phyloP scores from a whole-genome alignment of 2,888 invertebrate genomes.

The Kryphioiulus occultus region DNA sequence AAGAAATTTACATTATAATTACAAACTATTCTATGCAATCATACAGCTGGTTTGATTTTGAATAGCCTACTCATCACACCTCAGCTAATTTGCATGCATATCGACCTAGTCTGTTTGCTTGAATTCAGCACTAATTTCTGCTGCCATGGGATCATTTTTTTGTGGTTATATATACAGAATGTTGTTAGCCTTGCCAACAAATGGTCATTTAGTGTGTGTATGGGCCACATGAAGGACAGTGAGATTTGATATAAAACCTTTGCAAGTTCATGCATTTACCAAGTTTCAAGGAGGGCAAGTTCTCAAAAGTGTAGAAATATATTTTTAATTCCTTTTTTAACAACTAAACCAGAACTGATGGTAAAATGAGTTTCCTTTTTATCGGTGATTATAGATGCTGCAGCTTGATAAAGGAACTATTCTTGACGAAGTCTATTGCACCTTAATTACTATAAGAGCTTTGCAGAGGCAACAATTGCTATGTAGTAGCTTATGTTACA shows the following conservation, averaged over 20 bases:
- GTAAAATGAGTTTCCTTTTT: not conserved
- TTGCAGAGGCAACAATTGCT: no score
- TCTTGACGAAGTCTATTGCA: not conserved
- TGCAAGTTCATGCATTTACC: not conserved
- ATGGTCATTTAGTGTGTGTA: constrained; percentile 1
- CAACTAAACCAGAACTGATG: not conserved
- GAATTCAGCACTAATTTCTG: not conserved
- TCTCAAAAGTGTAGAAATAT: not conserved
- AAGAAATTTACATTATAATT: not conserved
- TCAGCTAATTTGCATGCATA: not conserved
- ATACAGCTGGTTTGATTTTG: not conserved
- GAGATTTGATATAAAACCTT: not conserved
- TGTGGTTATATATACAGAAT: not conserved
- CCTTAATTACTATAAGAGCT: not conserved
- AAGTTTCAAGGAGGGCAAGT: not conserved
- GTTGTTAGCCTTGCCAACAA: constrained; percentile 1
- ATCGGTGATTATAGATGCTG: not conserved
- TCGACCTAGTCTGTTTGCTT: not conserved
- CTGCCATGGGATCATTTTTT: not conserved
- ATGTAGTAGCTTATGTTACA: no score
- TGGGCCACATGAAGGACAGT: constrained; percentile 13
- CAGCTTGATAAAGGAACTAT: not conserved
- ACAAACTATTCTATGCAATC: not conserved
- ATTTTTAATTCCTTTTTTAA: not conserved
- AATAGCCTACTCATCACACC: not conserved